Evolutionary conservation across 2,113 vertebrate species (phyloP), one percentile per base, ranked within the genome.

Genomic region (Myotis yumanensis): DNA sequence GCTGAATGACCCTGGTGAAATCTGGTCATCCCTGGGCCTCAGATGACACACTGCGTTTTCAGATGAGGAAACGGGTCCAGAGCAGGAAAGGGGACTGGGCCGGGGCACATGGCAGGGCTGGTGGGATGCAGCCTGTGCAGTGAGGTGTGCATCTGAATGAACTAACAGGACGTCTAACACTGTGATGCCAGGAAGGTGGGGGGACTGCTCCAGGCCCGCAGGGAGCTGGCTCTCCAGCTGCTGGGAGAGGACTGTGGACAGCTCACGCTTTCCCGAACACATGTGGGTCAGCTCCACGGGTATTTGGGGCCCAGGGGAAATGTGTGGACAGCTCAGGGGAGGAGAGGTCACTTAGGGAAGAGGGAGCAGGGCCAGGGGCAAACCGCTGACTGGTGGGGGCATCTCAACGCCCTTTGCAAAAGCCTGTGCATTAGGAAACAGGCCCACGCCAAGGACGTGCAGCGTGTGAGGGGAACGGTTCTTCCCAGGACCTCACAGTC

Each of bases 81-180:
- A 71, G 14, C 14, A 28, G 86, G 25, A 71, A 62, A 90, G 28
- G 32, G 16, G 72, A 15, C 28, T 11, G 12, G 3, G 9, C 23
- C 1, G 1, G 22, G 64, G 22, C 51, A 3, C 15, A 1, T 0
- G 43, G 57, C 5, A 17, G 10, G 14, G 15, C 11, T 32, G 37
- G 23, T 22, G 37, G 14, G 8, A 30, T 12, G 32, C 40, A 64
- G 37, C 32, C 17, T 1, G 7, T 4, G 22, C 12, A 10, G 64
- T n/a, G 54, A n/a, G 4, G 17, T 7, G 15, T 11, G 32, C 48
- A 17, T 54, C 46, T 62, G 18, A 7, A 14, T 37, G n/a, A 59
- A 32, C n/a, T 23, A 35, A 62, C 35, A 32, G n/a, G 52, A 89
- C 57, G 1, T 59, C 46, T 59, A 59, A 62, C 59, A 28, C 11